These are phyloP conservation scores for Drosophila buzzatii DNA, from an alignment of 2,888 invertebrate species.

Conservation along the genomic window DNA sequence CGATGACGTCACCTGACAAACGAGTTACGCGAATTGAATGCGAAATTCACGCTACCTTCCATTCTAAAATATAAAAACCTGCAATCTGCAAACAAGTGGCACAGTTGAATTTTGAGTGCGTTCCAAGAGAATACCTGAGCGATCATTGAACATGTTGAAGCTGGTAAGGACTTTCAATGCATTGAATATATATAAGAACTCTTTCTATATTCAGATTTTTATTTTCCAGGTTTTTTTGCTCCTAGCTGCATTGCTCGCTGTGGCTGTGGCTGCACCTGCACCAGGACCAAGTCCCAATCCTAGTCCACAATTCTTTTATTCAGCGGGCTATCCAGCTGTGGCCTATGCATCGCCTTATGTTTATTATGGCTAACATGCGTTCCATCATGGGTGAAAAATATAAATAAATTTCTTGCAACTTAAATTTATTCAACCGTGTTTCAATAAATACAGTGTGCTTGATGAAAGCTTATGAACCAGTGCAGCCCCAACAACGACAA, in stretches of 20 bases:
- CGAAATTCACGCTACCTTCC: neutral
- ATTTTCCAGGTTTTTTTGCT: conserved; percentile 49
- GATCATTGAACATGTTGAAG: neutral
- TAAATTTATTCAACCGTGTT: neutral
- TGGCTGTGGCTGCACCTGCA: neutral
- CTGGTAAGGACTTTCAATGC: neutral
- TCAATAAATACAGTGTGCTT: neutral
- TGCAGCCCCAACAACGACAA: neutral
- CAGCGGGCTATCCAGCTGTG: conserved; percentile 61
- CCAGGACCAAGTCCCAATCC: neutral
- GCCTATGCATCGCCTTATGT: conserved; percentile 39
- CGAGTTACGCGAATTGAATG: neutral
- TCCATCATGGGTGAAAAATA: conserved; percentile 23
- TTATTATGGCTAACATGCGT: conserved; percentile 3
- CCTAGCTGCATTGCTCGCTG: neutral
- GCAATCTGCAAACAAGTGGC: neutral
- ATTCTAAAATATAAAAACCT: neutral
- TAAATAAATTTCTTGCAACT: neutral
- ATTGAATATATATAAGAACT: neutral
- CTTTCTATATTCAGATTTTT: neutral
- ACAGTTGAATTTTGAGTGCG: neutral
- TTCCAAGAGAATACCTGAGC: neutral
- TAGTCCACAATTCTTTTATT: conserved; percentile 67
- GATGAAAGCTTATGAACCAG: neutral
- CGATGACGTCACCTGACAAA: neutral